These are phyloP conservation scores for Limonius californicus DNA, from an alignment of 1,140 invertebrate species.

Conservation along the genomic window DNA sequence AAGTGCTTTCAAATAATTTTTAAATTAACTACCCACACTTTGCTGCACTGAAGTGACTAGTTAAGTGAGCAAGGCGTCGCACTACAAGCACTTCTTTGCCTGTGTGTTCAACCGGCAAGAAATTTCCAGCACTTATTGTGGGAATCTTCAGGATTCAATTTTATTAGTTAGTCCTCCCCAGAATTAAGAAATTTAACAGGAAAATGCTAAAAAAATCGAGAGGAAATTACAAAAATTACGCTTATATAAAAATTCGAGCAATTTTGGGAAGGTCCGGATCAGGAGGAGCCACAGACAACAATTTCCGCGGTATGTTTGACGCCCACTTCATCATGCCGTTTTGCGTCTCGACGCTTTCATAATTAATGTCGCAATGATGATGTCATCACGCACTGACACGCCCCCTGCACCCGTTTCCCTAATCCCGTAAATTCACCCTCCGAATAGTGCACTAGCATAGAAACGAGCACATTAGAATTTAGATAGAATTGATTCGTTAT, in stretches of 20 bases:
- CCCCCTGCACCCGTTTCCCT: conserved; percentile 10
- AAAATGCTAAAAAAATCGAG: background rate
- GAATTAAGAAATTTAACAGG: background rate
- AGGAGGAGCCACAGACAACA: conserved; percentile 1
- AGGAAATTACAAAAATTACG: conserved; percentile 6
- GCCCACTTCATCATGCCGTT: conserved; percentile 6
- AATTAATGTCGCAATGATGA: conserved; percentile 16
- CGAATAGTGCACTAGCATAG: background rate
- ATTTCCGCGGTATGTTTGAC: conserved; percentile 9
- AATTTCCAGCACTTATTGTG: too few species aligned
- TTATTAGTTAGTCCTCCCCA: too few species aligned
- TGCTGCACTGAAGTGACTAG: too few species aligned
- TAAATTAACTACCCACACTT: too few species aligned
- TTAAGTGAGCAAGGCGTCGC: too few species aligned
- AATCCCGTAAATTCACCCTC: conserved; percentile 13
- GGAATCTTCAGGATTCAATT: background rate
- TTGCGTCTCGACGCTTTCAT: conserved; percentile 2
- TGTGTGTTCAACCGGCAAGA: too few species aligned
- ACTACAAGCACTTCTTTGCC: too few species aligned
- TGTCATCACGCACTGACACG: conserved; percentile 15
- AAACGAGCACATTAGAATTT: conserved; percentile 11
- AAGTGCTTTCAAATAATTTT: too few species aligned
- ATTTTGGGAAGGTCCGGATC: conserved; percentile 11
- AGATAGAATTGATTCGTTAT: conserved; percentile 12
- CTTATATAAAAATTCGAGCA: background rate